phyloP scores from a whole-genome alignment of 2,888 invertebrate species.

The Hyposoter dolosus region DNA sequence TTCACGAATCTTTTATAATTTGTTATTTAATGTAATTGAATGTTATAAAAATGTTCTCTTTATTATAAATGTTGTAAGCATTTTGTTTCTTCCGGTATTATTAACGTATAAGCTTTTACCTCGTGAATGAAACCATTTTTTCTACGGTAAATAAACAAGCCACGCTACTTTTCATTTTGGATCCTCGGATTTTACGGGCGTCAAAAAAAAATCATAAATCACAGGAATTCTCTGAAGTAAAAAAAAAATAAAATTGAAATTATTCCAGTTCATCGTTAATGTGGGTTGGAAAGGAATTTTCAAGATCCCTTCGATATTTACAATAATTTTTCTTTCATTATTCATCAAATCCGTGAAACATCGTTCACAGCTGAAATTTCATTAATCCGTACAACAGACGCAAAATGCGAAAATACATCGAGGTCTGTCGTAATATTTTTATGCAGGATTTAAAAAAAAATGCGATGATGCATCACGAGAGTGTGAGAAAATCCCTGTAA shows the following conservation, averaged over 20 bases:
- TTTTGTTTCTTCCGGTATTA: conserved; percentile 83
- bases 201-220: conserved; percentile 1
- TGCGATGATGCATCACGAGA: conserved; percentile 2
- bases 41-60: conserved; percentile 83
- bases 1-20: conserved; percentile 83
- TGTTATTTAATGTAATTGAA: conserved; percentile 84
- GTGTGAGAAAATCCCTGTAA: conserved; percentile 42
- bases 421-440: conserved; percentile 16
- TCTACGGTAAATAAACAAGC: conserved; percentile 75
- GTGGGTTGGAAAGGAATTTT: neutral
- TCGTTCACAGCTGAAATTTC: neutral
- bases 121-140: conserved; percentile 82
- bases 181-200: conserved; percentile 42
- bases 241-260: neutral
- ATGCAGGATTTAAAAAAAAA: conserved; percentile 1
- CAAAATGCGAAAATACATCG: neutral
- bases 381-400: neutral
- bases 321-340: neutral
- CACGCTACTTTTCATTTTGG: conserved; percentile 69
- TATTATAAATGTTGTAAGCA: conserved; percentile 82
- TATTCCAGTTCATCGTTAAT: neutral
- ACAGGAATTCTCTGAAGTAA: too few relatives aligned
- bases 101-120: conserved; percentile 82
- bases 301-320: neutral
- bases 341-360: neutral